Base-by-base conservation (phyloP, 2,113 vertebrate genomes). In the Tragelaphus scriptus region DNA sequence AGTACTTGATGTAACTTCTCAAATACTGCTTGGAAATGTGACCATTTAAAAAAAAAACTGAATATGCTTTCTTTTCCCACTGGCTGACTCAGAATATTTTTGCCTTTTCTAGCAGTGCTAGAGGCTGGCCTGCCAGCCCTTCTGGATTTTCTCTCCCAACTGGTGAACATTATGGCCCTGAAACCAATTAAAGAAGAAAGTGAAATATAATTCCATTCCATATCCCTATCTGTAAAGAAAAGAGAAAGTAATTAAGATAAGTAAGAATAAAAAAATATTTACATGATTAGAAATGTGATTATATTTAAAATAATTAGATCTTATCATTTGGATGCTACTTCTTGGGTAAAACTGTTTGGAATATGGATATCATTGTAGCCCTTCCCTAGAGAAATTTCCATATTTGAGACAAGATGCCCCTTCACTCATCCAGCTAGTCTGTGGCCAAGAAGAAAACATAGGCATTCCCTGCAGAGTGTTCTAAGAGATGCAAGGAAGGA, bases 181-280 rank as follows among this genome's bases (percentile, higher is more conserved):
- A 92, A 85, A 81, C 85, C 81, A 88, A 80, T 96, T 94, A 82
- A 91, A 91, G 90, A 91, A 92, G 26, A 81, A 92, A 75, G 92
- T 88, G 30, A 97, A 95, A 93, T 88, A 86, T 81, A 95, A 94
- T 95, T 91, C 23, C 23, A 90, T 65, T 91, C 32, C 15, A 13
- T 89, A 56, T 32, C 32, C 25, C 56, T 92, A 28, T 53, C 55
- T 65, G 56, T 92, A 89, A 94, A 96, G 63, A 93, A 93, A 81
- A 91, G 17, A 56, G n/a, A 89, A 97, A 91, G 19, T 25, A 51
- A 82, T 85, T 86, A 93, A 85, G 28, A 90, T 81, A 13, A 77
- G 44, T 75, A 92, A 95, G 51, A 84, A 68, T 68, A n/a, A 75
- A 16, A 81, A 89, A 88, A 86, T 92, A 56, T 40, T 96, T 56